Evolutionary conservation across 35 echinoderm and acorn worm species (phyloP), one percentile per base, ranked within the genome.

Genomic region (Strongylocentrotus purpuratus): DNA sequence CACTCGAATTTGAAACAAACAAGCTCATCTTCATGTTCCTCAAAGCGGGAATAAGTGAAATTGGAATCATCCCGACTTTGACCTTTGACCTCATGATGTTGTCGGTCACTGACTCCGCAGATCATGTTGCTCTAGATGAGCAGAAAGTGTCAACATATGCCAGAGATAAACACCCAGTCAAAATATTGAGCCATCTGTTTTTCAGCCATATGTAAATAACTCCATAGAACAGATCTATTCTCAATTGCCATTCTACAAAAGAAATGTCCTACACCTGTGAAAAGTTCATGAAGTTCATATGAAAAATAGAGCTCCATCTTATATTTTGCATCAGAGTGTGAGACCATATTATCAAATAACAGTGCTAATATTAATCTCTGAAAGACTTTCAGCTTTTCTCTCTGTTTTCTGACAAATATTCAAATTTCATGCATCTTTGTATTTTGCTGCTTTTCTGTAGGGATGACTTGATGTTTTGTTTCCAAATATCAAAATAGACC

Each of bases 1-100:
- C 65, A 78, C 28, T 28, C 22, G 65, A 78, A 28, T 78, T 41
- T 78, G 65, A 78, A 78, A 78, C 65, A 78, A 78, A 78, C 65
- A 78, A 78, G 65, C 20, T 78, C 65, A 78, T 78, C 65, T 78
- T 78, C 65, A 78, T 78, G 65, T 78, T 78, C 65, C 22, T 28
- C 65, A 78, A 28, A n/a, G 28, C 65, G 11, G 7, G 65, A 78
- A 28, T 22, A 78, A 78, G 65, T 78, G 65, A 78, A 78, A 78
- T 78, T 78, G 65, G 65, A 78, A 78, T 78, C 65, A 78, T 78
- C 65, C 65, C 28, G 65, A 78, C 20, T 22, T 78, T 78, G 65
- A 78, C 65, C 65, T 78, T 78, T 78, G 65, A 78, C 65, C 65
- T 78, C 65, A 78, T 78, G 65, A 78, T 78, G 65, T 78, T 78